phyloP scores from a whole-genome alignment of 1,140 invertebrate genomes.

The Drosophila malerkotliana region DNA sequence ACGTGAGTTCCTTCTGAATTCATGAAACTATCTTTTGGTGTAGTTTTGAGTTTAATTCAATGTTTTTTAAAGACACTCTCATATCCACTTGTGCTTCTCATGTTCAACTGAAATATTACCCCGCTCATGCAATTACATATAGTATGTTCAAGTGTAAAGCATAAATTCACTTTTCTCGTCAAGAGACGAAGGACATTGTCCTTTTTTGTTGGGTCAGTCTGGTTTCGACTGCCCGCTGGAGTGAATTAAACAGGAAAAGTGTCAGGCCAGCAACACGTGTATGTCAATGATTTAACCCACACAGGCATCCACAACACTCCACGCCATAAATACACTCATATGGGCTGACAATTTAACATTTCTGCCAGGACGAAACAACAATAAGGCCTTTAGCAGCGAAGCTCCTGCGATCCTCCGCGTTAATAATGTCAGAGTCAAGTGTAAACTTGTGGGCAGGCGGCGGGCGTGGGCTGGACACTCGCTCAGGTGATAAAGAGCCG shows the following conservation, averaged over 20 bases:
- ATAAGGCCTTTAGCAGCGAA: background rate
- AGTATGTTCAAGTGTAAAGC: conserved; percentile 10
- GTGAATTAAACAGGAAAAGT: conserved; percentile 55
- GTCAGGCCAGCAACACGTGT: conserved; percentile 56
- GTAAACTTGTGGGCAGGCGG: conserved; percentile 54
- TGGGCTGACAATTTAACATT: conserved; percentile 6
- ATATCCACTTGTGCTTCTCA: background rate
- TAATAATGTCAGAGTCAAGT: conserved; percentile 59
- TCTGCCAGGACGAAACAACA: background rate
- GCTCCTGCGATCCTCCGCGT: conserved; percentile 19
- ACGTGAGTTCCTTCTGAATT: conserved; percentile 13
- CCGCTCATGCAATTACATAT: conserved; percentile 22
- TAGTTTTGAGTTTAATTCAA: too few species aligned
- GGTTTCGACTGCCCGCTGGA: conserved; percentile 12
- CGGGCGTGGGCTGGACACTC: conserved; percentile 10
- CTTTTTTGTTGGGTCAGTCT: conserved; percentile 17
- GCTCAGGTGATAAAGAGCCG: conserved; percentile 42
- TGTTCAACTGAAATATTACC: conserved; percentile 54
- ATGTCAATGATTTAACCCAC: conserved; percentile 43
- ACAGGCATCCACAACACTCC: conserved; percentile 8
- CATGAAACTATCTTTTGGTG: background rate
- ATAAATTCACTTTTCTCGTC: conserved; percentile 35
- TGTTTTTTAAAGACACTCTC: background rate
- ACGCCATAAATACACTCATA: conserved; percentile 1
- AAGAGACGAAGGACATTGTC: conserved; percentile 24